Percentiles rank a stretch among this genome's conserved stretches.
Evolutionary conservation across 2,797 vertebrate species (phyloP).

Genomic region (Fistularia commersonii): DNA sequence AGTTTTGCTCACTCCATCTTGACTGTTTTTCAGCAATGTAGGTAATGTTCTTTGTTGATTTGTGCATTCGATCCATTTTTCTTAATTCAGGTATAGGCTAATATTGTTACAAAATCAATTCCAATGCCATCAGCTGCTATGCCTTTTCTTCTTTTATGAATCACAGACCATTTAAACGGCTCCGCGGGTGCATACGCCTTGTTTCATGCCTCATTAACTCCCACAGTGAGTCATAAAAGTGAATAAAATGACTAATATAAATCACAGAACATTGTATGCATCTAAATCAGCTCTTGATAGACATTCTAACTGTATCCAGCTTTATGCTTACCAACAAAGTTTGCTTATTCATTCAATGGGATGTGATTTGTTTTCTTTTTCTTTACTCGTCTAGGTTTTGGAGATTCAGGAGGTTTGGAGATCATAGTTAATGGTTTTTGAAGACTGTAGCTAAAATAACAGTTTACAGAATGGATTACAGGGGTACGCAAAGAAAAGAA

Average conservation of each 20-base stretch:
- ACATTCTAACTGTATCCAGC: neutral
- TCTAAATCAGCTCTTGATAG: conserved; percentile 10
- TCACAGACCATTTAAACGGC: conserved; percentile 22
- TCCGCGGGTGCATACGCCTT: conserved; percentile 18
- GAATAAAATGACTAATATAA: conserved; percentile 13
- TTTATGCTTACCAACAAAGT: too few species aligned
- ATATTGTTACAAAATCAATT: conserved; percentile 13
- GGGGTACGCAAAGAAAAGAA: too few species aligned
- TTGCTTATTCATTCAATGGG: too few species aligned
- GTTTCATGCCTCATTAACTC: conserved; percentile 25
- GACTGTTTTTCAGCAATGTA: conserved; percentile 19
- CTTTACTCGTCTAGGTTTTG: too few species aligned
- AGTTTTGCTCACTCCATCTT: conserved; percentile 46
- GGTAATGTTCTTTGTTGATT: conserved; percentile 40
- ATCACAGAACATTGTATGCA: conserved; percentile 1
- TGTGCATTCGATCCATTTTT: conserved; percentile 12
- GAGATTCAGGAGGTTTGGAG: too few species aligned
- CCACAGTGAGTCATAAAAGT: conserved; percentile 19
- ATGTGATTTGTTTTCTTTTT: too few species aligned
- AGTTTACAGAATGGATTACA: too few species aligned
- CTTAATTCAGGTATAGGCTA: conserved; percentile 8
- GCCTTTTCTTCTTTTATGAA: conserved; percentile 35
- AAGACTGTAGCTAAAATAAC: too few species aligned
- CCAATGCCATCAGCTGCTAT: conserved; percentile 4
- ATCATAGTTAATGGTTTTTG: too few species aligned